A percentile compares a stretch with the other conserved stretches of the same genome.
phyloP scores from a whole-genome alignment of 2,888 invertebrate species.

The Drosophila mayaguana region DNA sequence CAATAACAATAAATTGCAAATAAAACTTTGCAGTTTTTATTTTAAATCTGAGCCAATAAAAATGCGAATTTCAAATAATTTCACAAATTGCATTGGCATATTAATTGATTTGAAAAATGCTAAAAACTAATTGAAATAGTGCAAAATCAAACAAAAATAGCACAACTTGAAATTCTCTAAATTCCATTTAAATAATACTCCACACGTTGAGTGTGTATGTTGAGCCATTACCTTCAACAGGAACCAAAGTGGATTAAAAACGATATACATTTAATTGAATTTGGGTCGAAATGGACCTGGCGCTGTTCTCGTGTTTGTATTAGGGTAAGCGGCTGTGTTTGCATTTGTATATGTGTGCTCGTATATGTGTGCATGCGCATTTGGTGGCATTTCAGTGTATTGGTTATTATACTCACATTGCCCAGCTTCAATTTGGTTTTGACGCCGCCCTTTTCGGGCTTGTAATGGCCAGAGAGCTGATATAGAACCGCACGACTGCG shows the following conservation, averaged over 20 bases:
- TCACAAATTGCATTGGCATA: too few species aligned
- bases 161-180: neutral
- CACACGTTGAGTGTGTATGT: neutral
- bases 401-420: constrained; percentile 90
- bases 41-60: too few species aligned
- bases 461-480: constrained; percentile 98
- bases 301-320: constrained; percentile 2
- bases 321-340: neutral
- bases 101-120: too few species aligned
- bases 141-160: neutral
- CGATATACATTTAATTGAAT: constrained; percentile 39
- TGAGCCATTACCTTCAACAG: constrained; percentile 6
- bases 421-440: constrained; percentile 97
- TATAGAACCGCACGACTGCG: constrained; percentile 97
- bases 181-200: constrained; percentile 11
- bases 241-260: constrained; percentile 20
- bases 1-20: too few species aligned
- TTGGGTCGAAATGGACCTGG: constrained; percentile 10
- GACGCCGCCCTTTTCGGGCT: constrained; percentile 92
- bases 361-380: neutral
- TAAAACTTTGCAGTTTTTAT: too few species aligned
- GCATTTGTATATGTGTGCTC: constrained; percentile 2
- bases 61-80: too few species aligned
- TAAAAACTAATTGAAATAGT: neutral
- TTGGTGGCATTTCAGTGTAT: neutral